phyloP scores from a whole-genome alignment of 2,797 vertebrate species.

The Buphagus erythrorhynchus region DNA sequence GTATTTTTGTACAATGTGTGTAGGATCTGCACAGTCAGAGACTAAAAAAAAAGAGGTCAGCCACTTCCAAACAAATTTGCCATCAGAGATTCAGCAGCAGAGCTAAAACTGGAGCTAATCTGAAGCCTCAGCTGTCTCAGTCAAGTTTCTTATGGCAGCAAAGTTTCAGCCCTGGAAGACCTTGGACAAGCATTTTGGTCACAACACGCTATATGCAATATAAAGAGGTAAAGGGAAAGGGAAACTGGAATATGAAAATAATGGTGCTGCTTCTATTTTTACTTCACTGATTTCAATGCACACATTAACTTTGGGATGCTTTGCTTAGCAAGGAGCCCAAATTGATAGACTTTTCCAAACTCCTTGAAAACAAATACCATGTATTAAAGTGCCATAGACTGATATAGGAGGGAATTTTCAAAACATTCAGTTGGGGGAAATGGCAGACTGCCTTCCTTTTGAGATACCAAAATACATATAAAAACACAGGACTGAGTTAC shows the following conservation, averaged over 20 bases:
- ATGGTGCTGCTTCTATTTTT: background rate
- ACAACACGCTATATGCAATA: background rate
- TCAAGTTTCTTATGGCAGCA: background rate
- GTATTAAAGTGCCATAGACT: accelerated
- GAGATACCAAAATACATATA: background rate
- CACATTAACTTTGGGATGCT: background rate
- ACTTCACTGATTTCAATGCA: background rate
- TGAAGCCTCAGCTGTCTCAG: background rate
- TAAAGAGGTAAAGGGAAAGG: background rate
- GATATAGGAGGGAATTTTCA: background rate
- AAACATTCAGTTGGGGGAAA: background rate
- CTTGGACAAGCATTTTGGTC: background rate
- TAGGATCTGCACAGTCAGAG: background rate
- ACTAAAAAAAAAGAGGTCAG: background rate
- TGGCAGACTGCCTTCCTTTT: background rate
- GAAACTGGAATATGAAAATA: background rate
- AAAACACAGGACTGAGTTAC: background rate
- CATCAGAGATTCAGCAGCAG: background rate
- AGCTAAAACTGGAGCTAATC: background rate
- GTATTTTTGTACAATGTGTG: background rate
- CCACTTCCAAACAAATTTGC: background rate
- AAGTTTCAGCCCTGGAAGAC: background rate
- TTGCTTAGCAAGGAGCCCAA: background rate
- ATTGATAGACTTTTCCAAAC: background rate
- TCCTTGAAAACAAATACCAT: background rate